Percentiles rank a stretch among this genome's conserved stretches.
phyloP scores from a whole-genome alignment of 2,113 vertebrate genomes.

The Ia io region DNA sequence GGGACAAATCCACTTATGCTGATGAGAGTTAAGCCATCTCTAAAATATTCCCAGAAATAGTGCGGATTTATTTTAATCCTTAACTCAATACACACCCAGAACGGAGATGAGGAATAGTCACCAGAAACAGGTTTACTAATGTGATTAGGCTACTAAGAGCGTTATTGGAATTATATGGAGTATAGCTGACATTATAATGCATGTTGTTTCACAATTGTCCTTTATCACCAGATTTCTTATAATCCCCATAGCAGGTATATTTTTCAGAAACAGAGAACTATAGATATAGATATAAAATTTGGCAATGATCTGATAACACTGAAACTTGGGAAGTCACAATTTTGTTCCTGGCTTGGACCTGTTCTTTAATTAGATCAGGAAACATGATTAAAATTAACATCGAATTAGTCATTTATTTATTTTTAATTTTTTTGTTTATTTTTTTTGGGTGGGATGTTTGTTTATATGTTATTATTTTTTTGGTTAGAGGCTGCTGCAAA shows the following conservation, averaged over 20 bases:
- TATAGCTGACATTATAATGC: background rate
- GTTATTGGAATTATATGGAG: background rate
- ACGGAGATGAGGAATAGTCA: background rate
- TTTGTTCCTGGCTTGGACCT: background rate
- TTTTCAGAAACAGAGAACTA: background rate
- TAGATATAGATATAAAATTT: background rate
- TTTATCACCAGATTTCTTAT: background rate
- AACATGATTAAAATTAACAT: background rate
- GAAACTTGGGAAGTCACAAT: background rate
- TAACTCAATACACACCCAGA: background rate
- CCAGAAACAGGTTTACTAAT: background rate
- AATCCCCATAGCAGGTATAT: background rate
- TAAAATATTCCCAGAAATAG: conserved; percentile 42
- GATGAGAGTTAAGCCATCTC: conserved; percentile 20
- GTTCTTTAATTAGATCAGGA: background rate
- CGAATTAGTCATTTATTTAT: background rate
- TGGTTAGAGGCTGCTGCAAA: background rate
- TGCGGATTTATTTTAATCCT: conserved; percentile 37
- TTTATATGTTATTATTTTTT: background rate
- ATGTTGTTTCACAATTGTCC: background rate
- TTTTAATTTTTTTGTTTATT: background rate
- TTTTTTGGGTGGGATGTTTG: background rate
- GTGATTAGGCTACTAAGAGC: background rate
- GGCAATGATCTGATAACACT: background rate
- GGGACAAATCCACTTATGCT: conserved; percentile 32